Conservation (phyloP, 2,797 vertebrate species). For the Argentina silus region DNA sequence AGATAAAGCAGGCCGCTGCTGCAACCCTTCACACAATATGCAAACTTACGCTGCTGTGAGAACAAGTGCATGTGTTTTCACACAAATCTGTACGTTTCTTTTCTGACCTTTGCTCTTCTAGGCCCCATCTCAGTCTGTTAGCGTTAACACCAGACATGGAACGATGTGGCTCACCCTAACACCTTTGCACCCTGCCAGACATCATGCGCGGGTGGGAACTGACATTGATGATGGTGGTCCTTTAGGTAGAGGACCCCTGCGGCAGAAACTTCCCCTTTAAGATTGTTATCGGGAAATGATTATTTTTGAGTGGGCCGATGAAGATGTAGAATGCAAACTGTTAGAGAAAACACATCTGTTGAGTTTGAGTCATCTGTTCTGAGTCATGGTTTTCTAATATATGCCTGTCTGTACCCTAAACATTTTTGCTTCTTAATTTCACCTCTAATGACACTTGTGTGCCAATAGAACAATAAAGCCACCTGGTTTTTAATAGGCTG, state of each 20-base stretch:
- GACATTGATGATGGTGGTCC: not conserved
- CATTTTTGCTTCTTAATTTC: too few relatives aligned
- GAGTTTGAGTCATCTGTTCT: not conserved
- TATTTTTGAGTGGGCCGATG: not conserved
- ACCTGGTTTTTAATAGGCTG: too few relatives aligned
- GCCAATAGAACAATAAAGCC: too few relatives aligned
- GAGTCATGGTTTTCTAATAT: not conserved
- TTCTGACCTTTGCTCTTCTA: constrained; percentile 22
- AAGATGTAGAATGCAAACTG: not conserved
- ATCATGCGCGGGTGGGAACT: not conserved
- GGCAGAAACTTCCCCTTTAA: not conserved
- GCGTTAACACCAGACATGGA: constrained; percentile 17
- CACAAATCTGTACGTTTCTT: constrained; percentile 22
- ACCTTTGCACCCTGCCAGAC: not conserved
- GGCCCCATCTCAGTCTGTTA: constrained; percentile 1
- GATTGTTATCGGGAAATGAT: not conserved
- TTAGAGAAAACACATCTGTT: not conserved
- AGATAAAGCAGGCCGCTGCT: constrained; percentile 48
- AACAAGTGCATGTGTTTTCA: constrained; percentile 20
- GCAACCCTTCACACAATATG: constrained; percentile 34
- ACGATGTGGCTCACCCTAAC: constrained; percentile 12
- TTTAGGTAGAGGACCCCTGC: constrained; percentile 37
- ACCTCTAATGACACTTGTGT: too few relatives aligned
- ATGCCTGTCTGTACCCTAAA: not conserved
- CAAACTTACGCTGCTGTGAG: constrained; percentile 20